Evolutionary conservation across 2,888 invertebrate species (phyloP).

Genomic region (Nebria salina): DNA sequence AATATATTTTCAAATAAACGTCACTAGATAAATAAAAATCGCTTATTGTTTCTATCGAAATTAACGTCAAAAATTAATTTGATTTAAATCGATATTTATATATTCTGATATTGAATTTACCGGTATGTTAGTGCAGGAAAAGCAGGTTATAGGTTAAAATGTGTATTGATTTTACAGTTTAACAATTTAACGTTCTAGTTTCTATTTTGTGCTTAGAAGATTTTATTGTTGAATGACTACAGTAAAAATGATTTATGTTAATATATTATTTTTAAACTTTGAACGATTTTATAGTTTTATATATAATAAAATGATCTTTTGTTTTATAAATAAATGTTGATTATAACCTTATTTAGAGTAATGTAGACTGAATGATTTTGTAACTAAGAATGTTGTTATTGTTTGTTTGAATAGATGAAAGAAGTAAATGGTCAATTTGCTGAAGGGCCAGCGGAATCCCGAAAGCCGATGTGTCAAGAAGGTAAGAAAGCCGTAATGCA

Average conservation of each 20-base stretch:
- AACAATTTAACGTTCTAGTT: not conserved
- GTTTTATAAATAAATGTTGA: too few relatives aligned
- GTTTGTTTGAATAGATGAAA: conserved; percentile 50
- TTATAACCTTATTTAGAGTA: too few relatives aligned
- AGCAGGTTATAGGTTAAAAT: conserved; percentile 25
- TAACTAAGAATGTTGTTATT: not conserved
- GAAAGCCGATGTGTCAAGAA: conserved; percentile 66
- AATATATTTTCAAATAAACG: too few relatives aligned
- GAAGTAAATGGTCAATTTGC: conserved; percentile 52
- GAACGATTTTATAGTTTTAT: too few relatives aligned
- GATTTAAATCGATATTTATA: not conserved
- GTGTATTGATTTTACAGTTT: conserved; percentile 34
- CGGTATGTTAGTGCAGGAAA: not conserved
- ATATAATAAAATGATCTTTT: too few relatives aligned
- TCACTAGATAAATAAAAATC: too few relatives aligned
- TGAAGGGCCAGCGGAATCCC: conserved; percentile 52
- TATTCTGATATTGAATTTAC: not conserved
- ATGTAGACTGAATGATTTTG: too few relatives aligned
- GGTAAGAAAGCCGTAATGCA: conserved; percentile 67
- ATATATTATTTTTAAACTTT: too few relatives aligned
- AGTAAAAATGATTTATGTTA: too few relatives aligned
- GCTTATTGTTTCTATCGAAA: too few relatives aligned
- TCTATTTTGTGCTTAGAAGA: not conserved
- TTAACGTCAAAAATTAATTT: not conserved
- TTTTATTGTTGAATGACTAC: not conserved